Evolutionary conservation across 2,888 invertebrate species (phyloP).

Genomic region (Leptinotarsa haldemani): DNA sequence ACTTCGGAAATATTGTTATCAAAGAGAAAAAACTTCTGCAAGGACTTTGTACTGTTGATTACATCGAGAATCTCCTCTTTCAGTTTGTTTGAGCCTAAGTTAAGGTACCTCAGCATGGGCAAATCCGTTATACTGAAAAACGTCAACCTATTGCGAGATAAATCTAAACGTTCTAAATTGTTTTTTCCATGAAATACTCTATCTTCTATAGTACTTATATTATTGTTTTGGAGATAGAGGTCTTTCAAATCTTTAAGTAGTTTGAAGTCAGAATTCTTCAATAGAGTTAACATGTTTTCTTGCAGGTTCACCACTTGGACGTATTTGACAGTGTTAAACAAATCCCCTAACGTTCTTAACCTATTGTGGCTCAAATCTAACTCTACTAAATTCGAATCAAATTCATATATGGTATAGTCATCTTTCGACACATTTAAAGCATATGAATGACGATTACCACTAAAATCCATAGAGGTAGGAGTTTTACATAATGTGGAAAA

Average conservation of each 20-base stretch:
- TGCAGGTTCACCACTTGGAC: conserved; percentile 48
- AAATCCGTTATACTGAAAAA: conserved; percentile 46
- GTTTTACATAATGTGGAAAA: conserved; percentile 43
- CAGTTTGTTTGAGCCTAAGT: conserved; percentile 54
- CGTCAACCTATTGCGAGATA: conserved; percentile 50
- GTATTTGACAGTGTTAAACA: conserved; percentile 44
- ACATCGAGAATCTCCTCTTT: conserved; percentile 36
- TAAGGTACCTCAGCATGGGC: conserved; percentile 49
- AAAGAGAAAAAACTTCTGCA: conserved; percentile 47
- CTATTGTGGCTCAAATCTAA: conserved; percentile 55
- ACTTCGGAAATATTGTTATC: conserved; percentile 50
- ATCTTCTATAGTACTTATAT: conserved; percentile 42
- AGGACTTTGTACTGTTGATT: conserved; percentile 39
- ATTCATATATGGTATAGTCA: conserved; percentile 31
- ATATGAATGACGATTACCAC: conserved; percentile 33
- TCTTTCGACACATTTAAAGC: conserved; percentile 23
- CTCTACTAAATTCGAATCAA: conserved; percentile 42
- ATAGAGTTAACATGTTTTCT: conserved; percentile 45
- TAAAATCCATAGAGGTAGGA: conserved; percentile 15
- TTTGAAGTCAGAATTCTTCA: conserved; percentile 44
- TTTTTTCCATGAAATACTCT: conserved; percentile 45
- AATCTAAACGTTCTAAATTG: conserved; percentile 47
- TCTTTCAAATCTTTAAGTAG: conserved; percentile 46
- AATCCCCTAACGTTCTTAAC: conserved; percentile 45
- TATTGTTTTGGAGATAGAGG: conserved; percentile 44